Conservation (phyloP, 2,797 vertebrate genomes). For the Aldrovandia affinis region DNA sequence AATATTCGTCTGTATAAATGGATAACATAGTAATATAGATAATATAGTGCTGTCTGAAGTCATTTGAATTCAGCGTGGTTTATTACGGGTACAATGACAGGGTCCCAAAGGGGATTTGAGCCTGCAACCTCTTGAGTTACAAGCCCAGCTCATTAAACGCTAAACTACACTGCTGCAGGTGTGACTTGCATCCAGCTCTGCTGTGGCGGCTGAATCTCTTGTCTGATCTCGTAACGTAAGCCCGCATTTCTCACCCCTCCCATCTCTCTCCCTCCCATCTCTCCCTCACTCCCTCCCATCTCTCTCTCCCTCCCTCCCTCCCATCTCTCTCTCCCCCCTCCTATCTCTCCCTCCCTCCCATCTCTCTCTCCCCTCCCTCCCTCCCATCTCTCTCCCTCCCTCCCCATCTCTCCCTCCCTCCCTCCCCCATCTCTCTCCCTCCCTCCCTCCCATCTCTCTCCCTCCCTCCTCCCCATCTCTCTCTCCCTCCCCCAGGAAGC, state of each 20-base stretch:
- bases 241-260: neutral
- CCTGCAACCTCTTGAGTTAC: no score
- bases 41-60: no score
- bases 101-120: neutral
- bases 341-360: neutral
- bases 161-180: neutral
- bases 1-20: no score
- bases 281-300: neutral
- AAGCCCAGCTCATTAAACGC: neutral
- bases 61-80: no score
- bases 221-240: neutral
- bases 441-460: neutral
- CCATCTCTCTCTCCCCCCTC: neutral
- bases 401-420: neutral
- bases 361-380: neutral
- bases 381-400: neutral
- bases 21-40: no score
- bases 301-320: neutral
- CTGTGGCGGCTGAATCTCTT: neutral
- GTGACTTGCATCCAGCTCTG: neutral
- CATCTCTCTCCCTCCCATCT: neutral
- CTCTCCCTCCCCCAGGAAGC: constrained; percentile 70
- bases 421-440: neutral
- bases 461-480: neutral
- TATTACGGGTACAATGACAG: neutral